phyloP scores from a whole-genome alignment of 2,797 vertebrate species.

The Pristis pectinata region DNA sequence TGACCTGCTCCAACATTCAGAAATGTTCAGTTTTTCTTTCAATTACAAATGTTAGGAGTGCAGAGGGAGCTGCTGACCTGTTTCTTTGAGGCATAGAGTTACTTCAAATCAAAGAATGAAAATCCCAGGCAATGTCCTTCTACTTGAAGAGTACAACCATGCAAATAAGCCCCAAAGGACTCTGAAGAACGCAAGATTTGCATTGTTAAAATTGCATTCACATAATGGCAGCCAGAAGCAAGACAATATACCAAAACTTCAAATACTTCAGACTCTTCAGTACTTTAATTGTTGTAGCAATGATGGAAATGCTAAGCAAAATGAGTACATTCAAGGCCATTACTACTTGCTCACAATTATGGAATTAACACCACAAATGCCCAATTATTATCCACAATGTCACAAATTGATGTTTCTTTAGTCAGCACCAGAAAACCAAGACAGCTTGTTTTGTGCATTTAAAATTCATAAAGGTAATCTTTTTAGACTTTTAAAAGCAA shows the following conservation, averaged over 20 bases:
- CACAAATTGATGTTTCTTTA: neutral
- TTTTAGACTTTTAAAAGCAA: neutral
- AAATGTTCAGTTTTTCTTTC: neutral
- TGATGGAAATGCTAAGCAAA: neutral
- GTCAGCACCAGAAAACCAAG: neutral
- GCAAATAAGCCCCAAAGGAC: neutral
- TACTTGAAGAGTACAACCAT: neutral
- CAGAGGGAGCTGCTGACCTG: neutral
- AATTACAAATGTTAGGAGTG: neutral
- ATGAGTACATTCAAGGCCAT: neutral
- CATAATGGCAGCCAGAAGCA: neutral
- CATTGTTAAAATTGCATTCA: neutral
- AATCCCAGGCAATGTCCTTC: neutral
- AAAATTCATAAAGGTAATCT: neutral
- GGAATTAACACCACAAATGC: neutral
- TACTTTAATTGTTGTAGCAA: neutral
- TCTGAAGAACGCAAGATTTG: neutral
- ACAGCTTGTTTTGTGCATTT: neutral
- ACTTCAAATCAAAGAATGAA: neutral
- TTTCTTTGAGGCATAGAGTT: neutral
- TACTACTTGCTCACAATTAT: neutral
- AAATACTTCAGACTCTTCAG: no score
- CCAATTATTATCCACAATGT: neutral
- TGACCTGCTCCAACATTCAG: no score
- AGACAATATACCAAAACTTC: no score